A percentile compares a stretch with the other conserved stretches of the same genome.
Conservation (phyloP, 1,140 invertebrate species). For the Pogonomyrmex californicus region DNA sequence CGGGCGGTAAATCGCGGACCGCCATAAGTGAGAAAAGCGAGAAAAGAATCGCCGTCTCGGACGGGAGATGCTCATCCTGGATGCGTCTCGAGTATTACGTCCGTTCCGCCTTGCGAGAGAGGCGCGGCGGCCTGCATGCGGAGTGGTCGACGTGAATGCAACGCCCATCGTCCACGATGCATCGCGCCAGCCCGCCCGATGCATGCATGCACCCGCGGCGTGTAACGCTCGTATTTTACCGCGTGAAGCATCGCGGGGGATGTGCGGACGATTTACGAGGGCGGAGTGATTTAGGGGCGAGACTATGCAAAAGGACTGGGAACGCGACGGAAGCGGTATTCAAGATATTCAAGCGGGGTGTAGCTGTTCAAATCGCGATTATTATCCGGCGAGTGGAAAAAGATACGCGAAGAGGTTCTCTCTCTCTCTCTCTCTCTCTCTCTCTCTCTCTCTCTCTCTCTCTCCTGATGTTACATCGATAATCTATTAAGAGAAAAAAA, state of each 20-base stretch:
- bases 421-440: neutral
- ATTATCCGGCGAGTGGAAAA: neutral
- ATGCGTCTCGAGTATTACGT: constrained; percentile 62
- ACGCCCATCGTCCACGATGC: constrained; percentile 53
- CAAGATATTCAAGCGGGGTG: constrained; percentile 21
- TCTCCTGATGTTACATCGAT: neutral
- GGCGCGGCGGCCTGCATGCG: constrained; percentile 28
- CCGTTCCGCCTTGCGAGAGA: constrained; percentile 47
- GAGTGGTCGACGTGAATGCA: constrained; percentile 48
- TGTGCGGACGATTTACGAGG: constrained; percentile 64
- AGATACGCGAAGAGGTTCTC: neutral
- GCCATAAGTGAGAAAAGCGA: neutral
- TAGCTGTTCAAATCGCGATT: constrained; percentile 23
- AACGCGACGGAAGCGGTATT: constrained; percentile 7
- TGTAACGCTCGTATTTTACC: constrained; percentile 70
- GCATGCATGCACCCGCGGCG: constrained; percentile 60
- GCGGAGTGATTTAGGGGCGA: constrained; percentile 56
- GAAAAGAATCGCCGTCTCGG: neutral
- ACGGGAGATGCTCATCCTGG: constrained; percentile 38
- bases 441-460: neutral
- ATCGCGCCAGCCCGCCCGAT: constrained; percentile 58
- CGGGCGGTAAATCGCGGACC: constrained; percentile 16
- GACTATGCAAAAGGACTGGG: neutral
- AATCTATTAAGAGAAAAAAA: neutral
- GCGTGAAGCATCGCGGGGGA: constrained; percentile 48